Conservation (phyloP, 1,140 invertebrate species). For the Penaeus chinensis region DNA sequence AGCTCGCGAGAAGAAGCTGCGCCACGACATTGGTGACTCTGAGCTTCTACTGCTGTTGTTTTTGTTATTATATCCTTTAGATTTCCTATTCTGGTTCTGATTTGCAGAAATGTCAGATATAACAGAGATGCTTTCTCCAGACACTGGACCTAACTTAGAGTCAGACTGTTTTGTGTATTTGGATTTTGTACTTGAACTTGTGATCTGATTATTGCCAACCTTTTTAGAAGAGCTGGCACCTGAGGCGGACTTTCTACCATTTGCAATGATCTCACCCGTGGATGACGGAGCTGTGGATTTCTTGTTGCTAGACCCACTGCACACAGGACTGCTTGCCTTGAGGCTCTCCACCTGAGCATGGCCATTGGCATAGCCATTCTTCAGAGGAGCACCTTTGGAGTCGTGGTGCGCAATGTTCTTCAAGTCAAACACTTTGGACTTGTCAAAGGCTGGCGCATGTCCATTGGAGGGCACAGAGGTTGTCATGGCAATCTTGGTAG, state of each 20-base stretch:
- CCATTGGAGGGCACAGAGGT: constrained; percentile 55
- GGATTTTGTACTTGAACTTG: constrained; percentile 66
- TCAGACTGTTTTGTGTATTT: constrained; percentile 66
- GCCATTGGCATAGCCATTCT: constrained; percentile 65
- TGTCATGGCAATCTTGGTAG: constrained; percentile 54
- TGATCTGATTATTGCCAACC: constrained; percentile 63
- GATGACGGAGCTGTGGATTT: constrained; percentile 2
- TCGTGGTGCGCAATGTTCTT: constrained; percentile 54
- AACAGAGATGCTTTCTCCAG: constrained; percentile 66
- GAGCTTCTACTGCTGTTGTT: constrained; percentile 19
- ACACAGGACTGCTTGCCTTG: constrained; percentile 32
- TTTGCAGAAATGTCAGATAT: constrained; percentile 24
- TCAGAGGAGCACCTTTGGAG: constrained; percentile 61
- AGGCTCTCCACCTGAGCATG: constrained; percentile 63
- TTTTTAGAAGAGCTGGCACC: constrained; percentile 67
- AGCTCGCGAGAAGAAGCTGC: constrained; percentile 46
- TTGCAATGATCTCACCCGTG: constrained; percentile 66
- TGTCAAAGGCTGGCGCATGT: constrained; percentile 51
- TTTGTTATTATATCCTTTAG: constrained; percentile 44
- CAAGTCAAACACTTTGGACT: constrained; percentile 62
- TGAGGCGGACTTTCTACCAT: constrained; percentile 64
- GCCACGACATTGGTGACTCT: constrained; percentile 50
- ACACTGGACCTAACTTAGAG: constrained; percentile 67
- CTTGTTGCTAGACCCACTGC: constrained; percentile 2
- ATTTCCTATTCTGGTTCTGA: constrained; percentile 56